phyloP scores from a whole-genome alignment of 2,797 vertebrate genomes.

The Acrossocheilus fasciatus region DNA sequence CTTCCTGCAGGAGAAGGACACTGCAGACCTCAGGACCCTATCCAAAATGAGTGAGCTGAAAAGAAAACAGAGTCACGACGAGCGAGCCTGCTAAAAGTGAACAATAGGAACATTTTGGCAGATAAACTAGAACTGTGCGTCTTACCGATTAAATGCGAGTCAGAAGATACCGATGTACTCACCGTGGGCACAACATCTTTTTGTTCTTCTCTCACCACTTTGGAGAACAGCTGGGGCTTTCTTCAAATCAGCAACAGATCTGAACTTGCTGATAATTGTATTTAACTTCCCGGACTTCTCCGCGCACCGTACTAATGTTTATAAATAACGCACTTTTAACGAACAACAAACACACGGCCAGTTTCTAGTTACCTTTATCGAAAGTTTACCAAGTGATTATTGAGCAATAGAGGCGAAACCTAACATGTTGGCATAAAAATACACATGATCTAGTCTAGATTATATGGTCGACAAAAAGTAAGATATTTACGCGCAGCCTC shows the following conservation, averaged over 20 bases:
- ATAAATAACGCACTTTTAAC: neutral
- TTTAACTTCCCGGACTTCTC: neutral
- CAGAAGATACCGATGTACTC: neutral
- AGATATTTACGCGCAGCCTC: neutral
- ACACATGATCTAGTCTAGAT: neutral
- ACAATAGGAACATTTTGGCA: neutral
- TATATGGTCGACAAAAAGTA: neutral
- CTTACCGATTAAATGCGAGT: neutral
- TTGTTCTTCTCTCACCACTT: neutral
- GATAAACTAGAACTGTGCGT: neutral
- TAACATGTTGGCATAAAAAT: neutral
- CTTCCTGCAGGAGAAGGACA: constrained; percentile 65
- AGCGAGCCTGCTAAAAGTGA: neutral
- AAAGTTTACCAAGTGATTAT: neutral
- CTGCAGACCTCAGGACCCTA: constrained; percentile 62
- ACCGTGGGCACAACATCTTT: constrained; percentile 26
- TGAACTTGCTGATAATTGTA: neutral
- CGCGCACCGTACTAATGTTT: neutral
- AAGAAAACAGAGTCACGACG: neutral
- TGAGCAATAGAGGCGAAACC: neutral
- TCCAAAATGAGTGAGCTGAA: neutral
- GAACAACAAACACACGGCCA: too few species aligned
- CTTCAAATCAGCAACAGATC: neutral
- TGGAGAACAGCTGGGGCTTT: neutral
- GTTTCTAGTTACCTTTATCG: neutral